Evolutionary conservation across 2,113 vertebrate species (phyloP).

Genomic region (Mustela lutreola): DNA sequence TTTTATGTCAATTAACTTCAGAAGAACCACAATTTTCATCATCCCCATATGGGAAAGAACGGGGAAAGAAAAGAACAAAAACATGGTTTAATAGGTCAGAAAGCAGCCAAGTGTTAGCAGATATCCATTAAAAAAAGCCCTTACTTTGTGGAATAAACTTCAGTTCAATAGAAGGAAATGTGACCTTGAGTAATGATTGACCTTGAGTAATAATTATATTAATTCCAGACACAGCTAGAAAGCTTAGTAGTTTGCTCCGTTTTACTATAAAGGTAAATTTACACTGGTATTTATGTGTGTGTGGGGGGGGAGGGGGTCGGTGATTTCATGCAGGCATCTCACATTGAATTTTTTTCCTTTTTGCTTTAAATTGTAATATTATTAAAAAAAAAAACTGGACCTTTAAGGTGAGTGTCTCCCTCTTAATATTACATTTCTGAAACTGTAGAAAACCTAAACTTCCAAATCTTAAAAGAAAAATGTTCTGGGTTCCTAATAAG

Average conservation of each 20-base stretch:
- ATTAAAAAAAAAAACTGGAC: background rate
- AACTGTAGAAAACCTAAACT: background rate
- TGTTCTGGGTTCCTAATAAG: constrained; percentile 26
- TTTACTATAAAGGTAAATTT: constrained; percentile 31
- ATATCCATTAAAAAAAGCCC: background rate
- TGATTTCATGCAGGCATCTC: background rate
- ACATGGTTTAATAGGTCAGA: background rate
- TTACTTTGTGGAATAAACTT: background rate
- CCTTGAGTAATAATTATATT: background rate
- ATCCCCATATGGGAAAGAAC: background rate
- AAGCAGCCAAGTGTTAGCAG: background rate
- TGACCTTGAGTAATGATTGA: background rate
- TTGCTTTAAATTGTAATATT: background rate
- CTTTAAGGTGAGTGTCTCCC: background rate
- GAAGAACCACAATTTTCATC: background rate
- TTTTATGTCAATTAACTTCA: background rate
- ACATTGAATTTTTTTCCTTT: background rate
- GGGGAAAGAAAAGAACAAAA: background rate
- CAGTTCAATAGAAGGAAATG: background rate
- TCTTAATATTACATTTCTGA: constrained; percentile 16
- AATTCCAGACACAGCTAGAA: background rate
- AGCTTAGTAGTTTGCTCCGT: background rate
- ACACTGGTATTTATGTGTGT: background rate
- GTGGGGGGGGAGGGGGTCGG: background rate
- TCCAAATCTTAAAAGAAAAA: constrained; percentile 42